Base-by-base conservation (phyloP, 2,797 vertebrate species). In the Leptodactylus fallax region DNA sequence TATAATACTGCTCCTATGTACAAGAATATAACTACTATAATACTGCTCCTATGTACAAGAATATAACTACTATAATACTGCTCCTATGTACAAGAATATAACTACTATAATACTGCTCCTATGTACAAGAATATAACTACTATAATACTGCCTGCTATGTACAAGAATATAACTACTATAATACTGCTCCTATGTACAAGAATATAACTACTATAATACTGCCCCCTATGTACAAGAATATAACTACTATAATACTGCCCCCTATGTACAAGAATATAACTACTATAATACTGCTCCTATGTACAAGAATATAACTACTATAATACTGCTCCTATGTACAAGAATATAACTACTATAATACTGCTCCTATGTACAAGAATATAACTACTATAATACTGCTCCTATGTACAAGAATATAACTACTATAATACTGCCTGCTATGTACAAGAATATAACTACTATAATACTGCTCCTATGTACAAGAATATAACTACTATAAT, bases 11-110 rank as follows among this genome's bases (percentile, higher is more conserved):
- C 69, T 7, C 69, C 69, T 45, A 71, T 71, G 16, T 71, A 71
- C 69, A 71, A 45, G 14, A 69, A 71, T 71, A 45, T 36, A 36
- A 71, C 25, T 71, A 74, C 71, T 74, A 74, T 74, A 74, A 74
- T 47, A 74, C 36, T 47, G 45, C 71, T 6, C 51, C 51, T 53
- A 53, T 49, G 8, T 74, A 47, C 17, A 71, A 45, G 36, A 71
- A 45, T 71, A 49, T 72, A 74, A 21, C 71, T 74, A 49, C 71
- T 74, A 74, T 74, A 74, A 74, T 74, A 74, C 71, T 74, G 45
- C 71, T n/a, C 71, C 71, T 74, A 74, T 74, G 19, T 74, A 74
- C 71, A 74, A 74, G 71, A 74, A 74, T 74, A 72, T 74, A 49
- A 71, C 69, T 71, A 71, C 69, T 71, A 71, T 71, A 71, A 71